A percentile compares a stretch with the other conserved stretches of the same genome.
Evolutionary conservation across 2,797 vertebrate genomes (phyloP).

Genomic region (Karalla daura): DNA sequence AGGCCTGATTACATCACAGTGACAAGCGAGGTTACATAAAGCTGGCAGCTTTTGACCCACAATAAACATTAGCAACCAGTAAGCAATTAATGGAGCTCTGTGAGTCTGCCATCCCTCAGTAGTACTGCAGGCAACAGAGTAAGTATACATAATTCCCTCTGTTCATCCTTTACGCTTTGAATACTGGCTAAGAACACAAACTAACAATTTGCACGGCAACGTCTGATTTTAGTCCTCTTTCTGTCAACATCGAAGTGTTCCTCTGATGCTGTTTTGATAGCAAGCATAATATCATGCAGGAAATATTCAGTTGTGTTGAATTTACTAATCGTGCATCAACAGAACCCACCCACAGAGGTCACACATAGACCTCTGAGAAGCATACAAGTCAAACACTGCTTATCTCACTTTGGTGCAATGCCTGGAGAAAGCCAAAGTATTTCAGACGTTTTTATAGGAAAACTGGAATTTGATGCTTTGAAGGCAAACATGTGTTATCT

Average conservation of each 20-base stretch:
- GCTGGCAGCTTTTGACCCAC: slow-evolving; percentile 33
- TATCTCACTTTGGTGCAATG: slow-evolving; percentile 65
- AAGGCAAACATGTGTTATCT: slow-evolving; percentile 52
- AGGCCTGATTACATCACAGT: slow-evolving; percentile 46
- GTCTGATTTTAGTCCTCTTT: slow-evolving; percentile 26
- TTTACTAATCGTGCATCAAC: slow-evolving; percentile 56
- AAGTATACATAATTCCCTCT: slow-evolving; percentile 53
- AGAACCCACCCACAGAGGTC: slow-evolving; percentile 53
- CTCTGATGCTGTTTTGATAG: slow-evolving; percentile 29
- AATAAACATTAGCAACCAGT: slow-evolving; percentile 43
- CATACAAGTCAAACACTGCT: slow-evolving; percentile 64
- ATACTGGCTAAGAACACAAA: slow-evolving; percentile 30
- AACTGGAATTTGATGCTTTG: slow-evolving; percentile 51
- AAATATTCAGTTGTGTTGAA: slow-evolving; percentile 64
- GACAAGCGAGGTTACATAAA: slow-evolving; percentile 41
- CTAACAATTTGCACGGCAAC: slow-evolving; percentile 16
- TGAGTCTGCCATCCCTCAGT: slow-evolving; percentile 32
- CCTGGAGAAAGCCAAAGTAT: slow-evolving; percentile 55
- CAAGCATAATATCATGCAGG: slow-evolving; percentile 49
- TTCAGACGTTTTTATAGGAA: slow-evolving; percentile 51
- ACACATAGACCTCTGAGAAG: slow-evolving; percentile 51
- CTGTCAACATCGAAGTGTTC: slow-evolving; percentile 18
- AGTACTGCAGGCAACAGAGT: slow-evolving; percentile 37
- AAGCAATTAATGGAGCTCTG: slow-evolving; percentile 34
- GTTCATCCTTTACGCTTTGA: slow-evolving; percentile 36